Percentiles rank a stretch among this genome's conserved stretches.
Conservation (phyloP, 2,797 vertebrate genomes). For the Podargus strigoides region DNA sequence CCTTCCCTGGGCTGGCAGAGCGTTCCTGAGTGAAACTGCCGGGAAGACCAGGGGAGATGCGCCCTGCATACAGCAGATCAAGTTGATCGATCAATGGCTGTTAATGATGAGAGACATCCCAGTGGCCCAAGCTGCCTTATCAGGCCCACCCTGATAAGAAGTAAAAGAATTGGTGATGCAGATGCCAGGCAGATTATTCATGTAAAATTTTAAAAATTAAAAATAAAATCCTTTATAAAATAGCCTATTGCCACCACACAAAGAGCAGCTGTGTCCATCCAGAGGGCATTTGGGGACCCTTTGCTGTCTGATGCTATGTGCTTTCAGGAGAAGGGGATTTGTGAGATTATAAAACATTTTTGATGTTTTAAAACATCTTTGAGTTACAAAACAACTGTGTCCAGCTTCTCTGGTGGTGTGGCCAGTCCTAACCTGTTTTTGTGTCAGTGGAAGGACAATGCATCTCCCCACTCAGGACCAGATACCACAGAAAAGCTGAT, state of each 20-base stretch:
- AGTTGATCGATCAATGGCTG: accelerated
- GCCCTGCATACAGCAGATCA: accelerated
- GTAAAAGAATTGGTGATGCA: not conserved
- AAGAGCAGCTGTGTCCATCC: accelerated
- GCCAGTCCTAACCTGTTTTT: accelerated
- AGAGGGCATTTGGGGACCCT: accelerated
- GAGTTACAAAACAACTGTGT: not conserved
- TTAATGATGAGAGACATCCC: accelerated
- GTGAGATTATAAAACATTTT: no score
- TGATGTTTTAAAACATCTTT: not conserved
- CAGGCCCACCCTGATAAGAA: no score
- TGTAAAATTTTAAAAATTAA: not conserved
- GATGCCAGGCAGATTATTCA: no score
- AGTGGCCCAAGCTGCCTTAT: not conserved
- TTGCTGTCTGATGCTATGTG: no score
- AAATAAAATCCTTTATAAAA: not conserved
- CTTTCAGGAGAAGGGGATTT: not conserved
- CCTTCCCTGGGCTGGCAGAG: accelerated
- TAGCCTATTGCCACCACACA: accelerated
- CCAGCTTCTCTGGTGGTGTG: not conserved
- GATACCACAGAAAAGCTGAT: not conserved
- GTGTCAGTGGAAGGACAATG: not conserved
- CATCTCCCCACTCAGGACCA: not conserved
- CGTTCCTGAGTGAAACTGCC: accelerated
- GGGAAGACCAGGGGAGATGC: accelerated